Evolutionary conservation across 1,140 invertebrate species (phyloP).

Genomic region (Pseudachorutes palmiensis): DNA sequence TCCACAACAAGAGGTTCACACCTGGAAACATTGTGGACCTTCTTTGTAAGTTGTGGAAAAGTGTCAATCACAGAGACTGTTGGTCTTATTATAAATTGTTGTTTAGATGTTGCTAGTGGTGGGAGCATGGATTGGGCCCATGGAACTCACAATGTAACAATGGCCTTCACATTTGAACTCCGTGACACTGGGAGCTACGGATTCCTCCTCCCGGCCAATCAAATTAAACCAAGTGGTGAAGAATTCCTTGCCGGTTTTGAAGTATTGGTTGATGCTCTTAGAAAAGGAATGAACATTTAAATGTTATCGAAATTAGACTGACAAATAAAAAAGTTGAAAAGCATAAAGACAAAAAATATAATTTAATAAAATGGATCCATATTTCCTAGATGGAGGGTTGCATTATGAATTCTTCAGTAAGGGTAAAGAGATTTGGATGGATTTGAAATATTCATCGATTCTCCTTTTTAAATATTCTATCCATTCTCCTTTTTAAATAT

Average conservation of each 20-base stretch:
- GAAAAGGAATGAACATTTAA: not conserved
- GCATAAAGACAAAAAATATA: not conserved
- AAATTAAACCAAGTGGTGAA: constrained; percentile 7
- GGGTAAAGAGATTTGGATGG: not conserved
- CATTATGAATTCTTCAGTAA: not conserved
- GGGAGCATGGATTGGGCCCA: not conserved
- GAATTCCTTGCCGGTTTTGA: constrained; percentile 4
- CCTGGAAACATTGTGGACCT: constrained; percentile 1
- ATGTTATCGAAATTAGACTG: too few species aligned
- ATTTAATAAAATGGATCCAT: not conserved
- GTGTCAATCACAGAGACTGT: too few species aligned
- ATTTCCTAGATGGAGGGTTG: not conserved
- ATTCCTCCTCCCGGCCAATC: constrained; percentile 11
- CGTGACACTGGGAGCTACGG: constrained; percentile 9
- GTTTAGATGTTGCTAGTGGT: constrained; percentile 4
- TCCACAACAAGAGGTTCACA: not conserved
- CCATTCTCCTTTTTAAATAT: too few species aligned
- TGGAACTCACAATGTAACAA: not conserved
- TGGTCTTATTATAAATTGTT: not conserved
- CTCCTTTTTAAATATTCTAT: not conserved
- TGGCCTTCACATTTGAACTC: constrained; percentile 4
- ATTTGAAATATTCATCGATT: too few species aligned
- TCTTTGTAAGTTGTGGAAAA: not conserved
- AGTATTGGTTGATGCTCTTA: not conserved
- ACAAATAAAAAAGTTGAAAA: not conserved